phyloP scores from a whole-genome alignment of 2,113 vertebrate genomes.

The Oxyura jamaicensis region DNA sequence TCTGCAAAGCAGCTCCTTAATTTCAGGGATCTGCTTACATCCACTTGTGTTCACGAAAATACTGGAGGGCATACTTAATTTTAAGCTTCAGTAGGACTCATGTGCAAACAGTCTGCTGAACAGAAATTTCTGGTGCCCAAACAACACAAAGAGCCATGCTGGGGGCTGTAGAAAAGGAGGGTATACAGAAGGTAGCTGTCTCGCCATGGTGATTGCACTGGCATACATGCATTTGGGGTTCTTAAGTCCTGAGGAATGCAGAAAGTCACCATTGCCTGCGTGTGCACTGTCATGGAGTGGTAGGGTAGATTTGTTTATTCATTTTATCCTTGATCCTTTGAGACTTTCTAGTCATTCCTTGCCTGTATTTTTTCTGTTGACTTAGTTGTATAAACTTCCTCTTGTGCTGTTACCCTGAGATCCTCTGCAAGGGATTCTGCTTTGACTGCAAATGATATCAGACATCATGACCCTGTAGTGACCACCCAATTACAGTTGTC shows the following conservation, averaged over 20 bases:
- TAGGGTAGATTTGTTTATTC: background rate
- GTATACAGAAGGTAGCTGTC: background rate
- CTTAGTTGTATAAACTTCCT: constrained; percentile 30
- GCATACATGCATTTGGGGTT: background rate
- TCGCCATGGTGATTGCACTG: background rate
- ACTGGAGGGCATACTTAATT: background rate
- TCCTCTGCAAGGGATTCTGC: background rate
- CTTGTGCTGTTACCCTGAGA: background rate
- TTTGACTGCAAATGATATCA: background rate
- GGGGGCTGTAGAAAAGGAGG: background rate
- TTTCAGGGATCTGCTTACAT: background rate
- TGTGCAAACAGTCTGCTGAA: background rate
- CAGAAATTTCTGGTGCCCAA: background rate
- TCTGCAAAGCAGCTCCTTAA: background rate
- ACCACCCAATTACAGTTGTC: background rate
- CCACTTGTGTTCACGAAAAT: background rate
- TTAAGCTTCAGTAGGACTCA: background rate
- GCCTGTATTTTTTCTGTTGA: constrained; percentile 25
- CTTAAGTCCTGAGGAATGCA: background rate
- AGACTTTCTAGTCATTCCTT: constrained; percentile 3
- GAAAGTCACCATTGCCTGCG: background rate
- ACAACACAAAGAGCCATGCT: background rate
- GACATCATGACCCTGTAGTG: background rate
- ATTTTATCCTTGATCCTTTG: background rate
- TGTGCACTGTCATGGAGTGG: rapidly evolving